phyloP scores from a whole-genome alignment of 1,140 invertebrate genomes.

The Rhysida immarginata region DNA sequence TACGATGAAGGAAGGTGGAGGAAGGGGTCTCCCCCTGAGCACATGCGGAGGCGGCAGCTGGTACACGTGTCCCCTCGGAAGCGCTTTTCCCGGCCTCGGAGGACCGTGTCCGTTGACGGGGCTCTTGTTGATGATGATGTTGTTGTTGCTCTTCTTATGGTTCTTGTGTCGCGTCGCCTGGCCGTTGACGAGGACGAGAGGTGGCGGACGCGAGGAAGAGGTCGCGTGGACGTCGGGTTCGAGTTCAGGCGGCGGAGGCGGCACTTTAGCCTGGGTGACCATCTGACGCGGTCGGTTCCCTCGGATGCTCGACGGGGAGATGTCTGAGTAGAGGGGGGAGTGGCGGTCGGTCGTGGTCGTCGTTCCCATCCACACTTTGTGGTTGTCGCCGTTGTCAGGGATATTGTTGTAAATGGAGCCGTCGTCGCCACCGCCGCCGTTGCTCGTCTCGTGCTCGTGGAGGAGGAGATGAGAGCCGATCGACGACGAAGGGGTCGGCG shows the following conservation, averaged over 20 bases:
- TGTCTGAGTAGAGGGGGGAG: slow-evolving; percentile 44
- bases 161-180: too few relatives aligned
- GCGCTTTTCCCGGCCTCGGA: slow-evolving; percentile 7
- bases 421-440: background rate
- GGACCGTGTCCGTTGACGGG: slow-evolving; percentile 12
- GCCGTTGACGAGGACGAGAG: background rate
- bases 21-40: slow-evolving; percentile 13
- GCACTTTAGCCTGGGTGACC: slow-evolving; percentile 53
- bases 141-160: too few relatives aligned
- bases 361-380: slow-evolving; percentile 67
- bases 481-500: background rate
- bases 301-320: slow-evolving; percentile 36
- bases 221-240: background rate
- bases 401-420: slow-evolving; percentile 45
- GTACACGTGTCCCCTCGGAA: background rate
- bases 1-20: slow-evolving; percentile 16
- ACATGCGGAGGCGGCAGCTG: slow-evolving; percentile 7
- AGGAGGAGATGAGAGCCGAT: background rate
- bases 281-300: slow-evolving; percentile 53
- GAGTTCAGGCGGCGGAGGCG: slow-evolving; percentile 34
- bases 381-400: slow-evolving; percentile 53
- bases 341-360: background rate
- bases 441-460: background rate
- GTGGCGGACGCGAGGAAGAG: too few relatives aligned
- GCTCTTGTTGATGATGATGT: slow-evolving; percentile 22